Evolutionary conservation across 2,797 vertebrate species (phyloP), one percentile per base, ranked within the genome.

Genomic region (Aeoliscus strigatus): DNA sequence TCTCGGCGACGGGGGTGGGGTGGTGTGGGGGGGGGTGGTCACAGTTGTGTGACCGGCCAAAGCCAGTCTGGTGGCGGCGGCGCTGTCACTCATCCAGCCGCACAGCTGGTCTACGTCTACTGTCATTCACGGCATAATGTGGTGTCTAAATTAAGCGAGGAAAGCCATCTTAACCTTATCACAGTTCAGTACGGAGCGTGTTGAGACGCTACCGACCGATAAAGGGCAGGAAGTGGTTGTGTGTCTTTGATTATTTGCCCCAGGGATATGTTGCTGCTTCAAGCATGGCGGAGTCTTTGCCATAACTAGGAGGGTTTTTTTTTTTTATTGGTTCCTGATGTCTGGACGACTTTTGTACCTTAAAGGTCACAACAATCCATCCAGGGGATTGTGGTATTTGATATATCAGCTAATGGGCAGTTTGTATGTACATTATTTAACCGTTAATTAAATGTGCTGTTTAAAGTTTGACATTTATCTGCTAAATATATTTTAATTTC

Each of bases 281-380:
- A 14, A 71, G 66, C 62, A 59, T 47, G 59, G 68, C 61, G 47
- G 64, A 59, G 51, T 58, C 33, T 62, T 51, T 50, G 44, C 60
- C 47, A 29, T 62, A 67, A 71, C 50, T 44, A 61, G 40, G 59
- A 64, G 50, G 43, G 45, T 58, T 72, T 55, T 56, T 82, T 80
- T n/a, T n/a, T n/a, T n/a, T n/a, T n/a, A 85, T 80, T 80, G 63
- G 64, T 76, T 82, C 81, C 79, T 82, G 77, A 80, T 84, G 80
- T 80, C 72, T 66, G 60, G 73, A 79, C 45, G 44, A 60, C 48
- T 52, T 39, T 36, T 18, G 14, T 36, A 46, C 82, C 80, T 76
- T 65, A 23, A 33, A 60, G 68, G 77, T 72, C 55, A 39, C 55
- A 35, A 60, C 61, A 78, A 79, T 82, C 75, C 65, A 79, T 75